Conservation (phyloP, 2,888 invertebrate species). For the Aspidiotus destructor region DNA sequence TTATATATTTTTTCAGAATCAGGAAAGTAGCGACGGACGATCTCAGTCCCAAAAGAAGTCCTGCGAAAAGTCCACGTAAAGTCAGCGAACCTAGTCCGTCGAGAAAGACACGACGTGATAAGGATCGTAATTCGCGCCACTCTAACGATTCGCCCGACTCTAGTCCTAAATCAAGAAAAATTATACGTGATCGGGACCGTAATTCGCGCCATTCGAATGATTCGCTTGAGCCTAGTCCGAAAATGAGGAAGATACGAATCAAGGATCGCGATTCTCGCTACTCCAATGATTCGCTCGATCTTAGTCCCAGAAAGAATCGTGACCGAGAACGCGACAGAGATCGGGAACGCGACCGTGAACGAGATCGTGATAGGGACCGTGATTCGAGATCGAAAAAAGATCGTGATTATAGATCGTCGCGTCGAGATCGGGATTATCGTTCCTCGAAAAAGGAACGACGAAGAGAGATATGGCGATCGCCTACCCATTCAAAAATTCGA, state of each 20-base stretch:
- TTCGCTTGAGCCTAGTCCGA: neutral
- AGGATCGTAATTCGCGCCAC: slow-evolving; percentile 2
- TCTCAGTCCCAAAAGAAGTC: neutral
- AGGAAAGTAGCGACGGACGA: neutral
- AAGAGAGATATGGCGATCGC: neutral
- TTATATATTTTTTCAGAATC: neutral
- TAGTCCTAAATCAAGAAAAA: neutral
- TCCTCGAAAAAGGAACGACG: slow-evolving; percentile 1
- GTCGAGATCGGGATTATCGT: slow-evolving; percentile 13
- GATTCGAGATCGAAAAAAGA: slow-evolving; percentile 14
- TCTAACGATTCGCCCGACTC: neutral
- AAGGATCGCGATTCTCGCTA: too few species aligned
- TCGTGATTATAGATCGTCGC: slow-evolving; percentile 13
- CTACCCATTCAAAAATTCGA: neutral
- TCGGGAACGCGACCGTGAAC: slow-evolving; percentile 1
- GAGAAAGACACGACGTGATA: neutral
- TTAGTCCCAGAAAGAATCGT: neutral
- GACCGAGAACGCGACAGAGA: neutral
- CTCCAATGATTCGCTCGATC: neutral
- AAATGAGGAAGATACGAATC: neutral
- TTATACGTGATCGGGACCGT: slow-evolving; percentile 1
- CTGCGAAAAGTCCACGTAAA: neutral
- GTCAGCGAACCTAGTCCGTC: slow-evolving; percentile 2
- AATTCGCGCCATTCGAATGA: slow-evolving; percentile 5
- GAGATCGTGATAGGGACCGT: neutral